Percentiles rank a stretch among this genome's conserved stretches.
Evolutionary conservation across 2,888 invertebrate species (phyloP).

Genomic region (Macrophya annulata): DNA sequence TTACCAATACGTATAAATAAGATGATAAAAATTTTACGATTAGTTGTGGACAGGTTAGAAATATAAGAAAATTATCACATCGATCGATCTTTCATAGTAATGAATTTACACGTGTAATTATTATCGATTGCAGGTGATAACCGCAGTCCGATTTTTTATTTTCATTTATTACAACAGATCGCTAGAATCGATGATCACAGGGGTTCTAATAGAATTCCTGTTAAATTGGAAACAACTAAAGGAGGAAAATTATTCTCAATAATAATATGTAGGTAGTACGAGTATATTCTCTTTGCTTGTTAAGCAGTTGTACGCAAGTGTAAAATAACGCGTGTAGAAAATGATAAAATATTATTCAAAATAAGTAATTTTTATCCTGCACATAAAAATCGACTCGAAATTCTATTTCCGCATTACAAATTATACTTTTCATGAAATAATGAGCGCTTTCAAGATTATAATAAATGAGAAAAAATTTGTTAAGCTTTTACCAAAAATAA

Average conservation of each 20-base stretch:
- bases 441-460: neutral
- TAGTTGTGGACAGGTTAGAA: neutral
- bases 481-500: conserved; percentile 6
- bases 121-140: neutral
- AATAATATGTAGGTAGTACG: neutral
- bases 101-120: neutral
- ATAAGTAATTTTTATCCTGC: neutral
- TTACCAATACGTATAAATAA: neutral
- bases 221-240: neutral
- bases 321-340: neutral
- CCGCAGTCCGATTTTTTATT: neutral
- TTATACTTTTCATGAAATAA: neutral
- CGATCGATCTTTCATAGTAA: neutral
- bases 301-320: neutral
- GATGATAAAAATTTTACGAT: neutral
- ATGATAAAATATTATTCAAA: neutral
- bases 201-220: neutral
- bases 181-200: neutral
- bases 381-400: neutral
- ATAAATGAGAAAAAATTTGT: neutral
- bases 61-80: neutral
- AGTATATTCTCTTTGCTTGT: neutral
- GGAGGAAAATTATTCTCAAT: neutral
- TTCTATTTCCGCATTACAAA: neutral
- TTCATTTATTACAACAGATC: neutral